These are phyloP conservation scores for Synergus laeviventris DNA, from an alignment of 2,888 invertebrate species.

Conservation along the genomic window DNA sequence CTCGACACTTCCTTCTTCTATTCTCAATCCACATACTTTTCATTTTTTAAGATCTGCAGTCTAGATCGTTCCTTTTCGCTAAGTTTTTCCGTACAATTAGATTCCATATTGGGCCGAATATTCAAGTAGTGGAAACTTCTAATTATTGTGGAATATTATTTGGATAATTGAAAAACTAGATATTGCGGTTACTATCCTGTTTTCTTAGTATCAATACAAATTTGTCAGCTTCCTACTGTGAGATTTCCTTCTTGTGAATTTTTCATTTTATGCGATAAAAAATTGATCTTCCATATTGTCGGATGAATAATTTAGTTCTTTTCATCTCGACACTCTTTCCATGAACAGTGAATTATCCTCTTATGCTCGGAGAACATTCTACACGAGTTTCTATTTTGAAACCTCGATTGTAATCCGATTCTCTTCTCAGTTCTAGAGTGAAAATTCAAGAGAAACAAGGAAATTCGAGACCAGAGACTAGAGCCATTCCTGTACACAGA, in stretches of 20 bases:
- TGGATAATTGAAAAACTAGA: too few species aligned
- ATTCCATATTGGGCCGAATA: background rate
- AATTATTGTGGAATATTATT: background rate
- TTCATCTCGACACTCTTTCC: background rate
- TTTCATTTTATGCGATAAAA: background rate
- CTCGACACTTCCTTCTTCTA: slow-evolving; percentile 8
- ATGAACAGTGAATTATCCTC: slow-evolving; percentile 8
- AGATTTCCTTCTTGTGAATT: background rate
- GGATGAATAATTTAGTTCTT: background rate
- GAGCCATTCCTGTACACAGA: slow-evolving; percentile 3
- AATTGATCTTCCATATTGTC: background rate
- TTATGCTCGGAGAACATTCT: slow-evolving; percentile 10
- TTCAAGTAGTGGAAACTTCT: background rate
- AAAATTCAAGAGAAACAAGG: slow-evolving; percentile 33
- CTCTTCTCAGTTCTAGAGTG: slow-evolving; percentile 8
- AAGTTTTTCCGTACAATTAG: background rate
- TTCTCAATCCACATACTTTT: slow-evolving; percentile 9
- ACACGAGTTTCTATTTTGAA: slow-evolving; percentile 31
- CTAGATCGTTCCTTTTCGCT: slow-evolving; percentile 1
- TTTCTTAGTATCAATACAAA: background rate
- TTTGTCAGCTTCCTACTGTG: background rate
- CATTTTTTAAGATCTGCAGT: background rate
- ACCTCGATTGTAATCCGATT: slow-evolving; percentile 34
- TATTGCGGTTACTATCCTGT: too few species aligned
- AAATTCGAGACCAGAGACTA: slow-evolving; percentile 22